Evolutionary conservation across 2,113 vertebrate species (phyloP).

Genomic region (Oncorhynchus clarkii): DNA sequence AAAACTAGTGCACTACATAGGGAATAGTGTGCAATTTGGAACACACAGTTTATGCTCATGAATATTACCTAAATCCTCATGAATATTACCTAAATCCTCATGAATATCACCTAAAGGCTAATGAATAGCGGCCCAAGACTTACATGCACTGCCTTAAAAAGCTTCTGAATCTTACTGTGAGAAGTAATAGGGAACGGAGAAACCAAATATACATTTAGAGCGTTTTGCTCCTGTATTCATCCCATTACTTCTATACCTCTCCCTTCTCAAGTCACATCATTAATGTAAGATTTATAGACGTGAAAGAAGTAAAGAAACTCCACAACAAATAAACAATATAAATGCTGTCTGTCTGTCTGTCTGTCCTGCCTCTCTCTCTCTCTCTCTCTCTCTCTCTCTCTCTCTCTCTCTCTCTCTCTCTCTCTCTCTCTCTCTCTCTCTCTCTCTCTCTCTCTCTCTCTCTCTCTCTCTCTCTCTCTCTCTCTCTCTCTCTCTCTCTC

Average conservation of each 20-base stretch:
- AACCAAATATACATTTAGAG: no score
- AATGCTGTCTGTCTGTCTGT: no score
- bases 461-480: neutral
- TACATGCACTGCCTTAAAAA: neutral
- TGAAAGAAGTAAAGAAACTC: no score
- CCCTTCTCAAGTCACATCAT: neutral
- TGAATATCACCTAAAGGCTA: conserved; percentile 3
- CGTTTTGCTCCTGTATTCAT: neutral
- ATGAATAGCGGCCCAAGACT: neutral
- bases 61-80: neutral
- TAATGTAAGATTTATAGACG: no score
- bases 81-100: neutral
- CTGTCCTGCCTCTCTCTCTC: conserved; percentile 13
- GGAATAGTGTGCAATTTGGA: no score
- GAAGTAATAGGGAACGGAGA: no score
- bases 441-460: no score
- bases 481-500: neutral
- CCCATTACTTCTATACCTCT: neutral
- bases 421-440: neutral
- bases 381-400: conserved; percentile 40
- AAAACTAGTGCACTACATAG: no score
- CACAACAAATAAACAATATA: no score
- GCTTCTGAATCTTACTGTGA: no score
- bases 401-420: conserved; percentile 50
- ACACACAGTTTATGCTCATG: no score